A percentile compares a stretch with the other conserved stretches of the same genome.
phyloP scores from a whole-genome alignment of 2,797 vertebrate genomes.

The Perodicticus potto region DNA sequence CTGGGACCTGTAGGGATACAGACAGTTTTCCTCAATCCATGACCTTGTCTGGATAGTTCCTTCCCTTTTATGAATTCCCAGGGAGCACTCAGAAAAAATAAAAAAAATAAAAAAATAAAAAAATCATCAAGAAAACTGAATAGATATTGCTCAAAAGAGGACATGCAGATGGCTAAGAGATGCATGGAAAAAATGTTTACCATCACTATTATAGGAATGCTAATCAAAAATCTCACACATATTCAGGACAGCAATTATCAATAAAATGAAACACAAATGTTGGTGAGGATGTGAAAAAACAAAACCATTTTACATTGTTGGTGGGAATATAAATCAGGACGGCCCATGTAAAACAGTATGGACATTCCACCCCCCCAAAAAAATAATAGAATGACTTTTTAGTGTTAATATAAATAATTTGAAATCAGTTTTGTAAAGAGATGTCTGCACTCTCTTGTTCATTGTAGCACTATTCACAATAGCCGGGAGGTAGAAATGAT shows the following conservation, averaged over 20 bases:
- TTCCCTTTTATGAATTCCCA: not conserved
- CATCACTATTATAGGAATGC: not conserved
- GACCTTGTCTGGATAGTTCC: not conserved
- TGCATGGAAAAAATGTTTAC: not conserved
- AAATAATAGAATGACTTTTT: not conserved
- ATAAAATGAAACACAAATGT: not conserved
- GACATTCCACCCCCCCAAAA: not conserved
- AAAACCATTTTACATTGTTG: not conserved
- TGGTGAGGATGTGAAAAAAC: not conserved
- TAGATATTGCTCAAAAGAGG: not conserved
- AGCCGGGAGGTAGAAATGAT: not conserved
- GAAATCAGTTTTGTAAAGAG: not conserved
- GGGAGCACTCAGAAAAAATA: not conserved
- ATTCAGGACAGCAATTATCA: not conserved
- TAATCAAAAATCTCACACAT: not conserved
- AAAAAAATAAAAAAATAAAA: too few relatives aligned
- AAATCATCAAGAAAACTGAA: not conserved
- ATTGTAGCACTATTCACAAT: not conserved
- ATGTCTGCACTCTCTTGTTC: not conserved
- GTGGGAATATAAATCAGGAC: not conserved
- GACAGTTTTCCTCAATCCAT: not conserved
- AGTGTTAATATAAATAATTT: not conserved
- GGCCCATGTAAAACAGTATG: not conserved
- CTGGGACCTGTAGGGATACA: not conserved
- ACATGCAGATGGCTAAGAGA: not conserved